Conservation (phyloP, 2,888 invertebrate genomes). For the Elaeidobius kamerunicus region DNA sequence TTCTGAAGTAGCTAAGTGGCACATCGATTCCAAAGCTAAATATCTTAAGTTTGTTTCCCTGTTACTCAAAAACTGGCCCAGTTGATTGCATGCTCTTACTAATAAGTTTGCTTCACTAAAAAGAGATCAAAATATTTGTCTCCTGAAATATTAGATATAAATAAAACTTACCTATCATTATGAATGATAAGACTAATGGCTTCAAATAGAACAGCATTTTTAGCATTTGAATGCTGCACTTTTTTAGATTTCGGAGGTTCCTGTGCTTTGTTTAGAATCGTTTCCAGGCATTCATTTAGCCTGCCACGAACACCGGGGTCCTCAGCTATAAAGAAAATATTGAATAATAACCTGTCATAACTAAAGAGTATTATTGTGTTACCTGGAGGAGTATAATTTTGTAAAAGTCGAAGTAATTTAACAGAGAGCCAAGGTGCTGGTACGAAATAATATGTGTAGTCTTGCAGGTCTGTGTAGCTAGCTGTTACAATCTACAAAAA, state of each 20-base stretch:
- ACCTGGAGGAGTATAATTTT: conserved; percentile 97
- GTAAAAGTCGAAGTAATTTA: conserved; percentile 89
- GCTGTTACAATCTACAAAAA: conserved; percentile 88
- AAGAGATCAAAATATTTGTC: conserved; percentile 7
- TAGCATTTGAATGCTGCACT: conserved; percentile 99
- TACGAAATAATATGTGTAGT: conserved; percentile 99
- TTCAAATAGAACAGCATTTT: conserved; percentile 99
- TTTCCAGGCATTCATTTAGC: conserved; percentile 96
- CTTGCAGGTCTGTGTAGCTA: conserved; percentile 98
- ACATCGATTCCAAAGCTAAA: conserved; percentile 98
- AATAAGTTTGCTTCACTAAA: conserved; percentile 88
- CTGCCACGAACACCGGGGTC: conserved; percentile 96
- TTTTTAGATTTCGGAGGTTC: conserved; percentile 99
- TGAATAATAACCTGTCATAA: no score
- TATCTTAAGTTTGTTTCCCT: conserved; percentile 98
- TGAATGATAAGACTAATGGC: conserved; percentile 99
- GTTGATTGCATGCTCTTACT: conserved; percentile 97
- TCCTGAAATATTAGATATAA: conserved; percentile 1
- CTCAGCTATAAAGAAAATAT: conserved; percentile 55
- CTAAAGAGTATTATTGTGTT: conserved; percentile 36
- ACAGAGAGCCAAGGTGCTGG: conserved; percentile 99
- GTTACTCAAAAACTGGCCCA: conserved; percentile 96
- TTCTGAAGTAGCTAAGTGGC: conserved; percentile 97
- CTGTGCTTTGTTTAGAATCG: conserved; percentile 97
- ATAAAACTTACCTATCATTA: conserved; percentile 78